phyloP scores from a whole-genome alignment of 2,797 vertebrate species.

The Parotocinclus haroldoi region DNA sequence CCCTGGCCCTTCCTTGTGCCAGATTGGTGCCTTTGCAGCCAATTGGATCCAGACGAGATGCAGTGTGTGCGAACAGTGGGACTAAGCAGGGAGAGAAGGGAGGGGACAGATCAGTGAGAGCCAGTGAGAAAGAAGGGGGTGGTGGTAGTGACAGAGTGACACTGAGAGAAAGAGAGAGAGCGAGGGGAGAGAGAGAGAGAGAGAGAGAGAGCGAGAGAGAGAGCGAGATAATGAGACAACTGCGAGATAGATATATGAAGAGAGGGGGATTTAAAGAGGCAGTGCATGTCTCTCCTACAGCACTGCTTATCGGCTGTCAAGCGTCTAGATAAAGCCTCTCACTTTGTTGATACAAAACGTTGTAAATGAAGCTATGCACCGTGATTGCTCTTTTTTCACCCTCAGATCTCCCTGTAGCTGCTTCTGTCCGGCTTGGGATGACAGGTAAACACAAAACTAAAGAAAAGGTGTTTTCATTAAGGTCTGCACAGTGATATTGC shows the following conservation, averaged over 20 bases:
- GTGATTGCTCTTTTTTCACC: constrained; percentile 23
- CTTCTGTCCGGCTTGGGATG: constrained; percentile 10
- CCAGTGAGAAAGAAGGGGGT: constrained; percentile 40
- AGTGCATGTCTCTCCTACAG: constrained; percentile 52
- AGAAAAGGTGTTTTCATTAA: constrained; percentile 4
- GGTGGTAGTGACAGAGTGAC: constrained; percentile 45
- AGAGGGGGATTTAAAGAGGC: constrained; percentile 69
- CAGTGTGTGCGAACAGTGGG: constrained; percentile 64
- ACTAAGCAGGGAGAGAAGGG: constrained; percentile 41
- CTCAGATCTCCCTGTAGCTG: constrained; percentile 12
- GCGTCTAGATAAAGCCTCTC: constrained; percentile 51
- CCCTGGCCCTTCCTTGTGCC: constrained; percentile 70
- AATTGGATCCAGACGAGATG: constrained; percentile 74
- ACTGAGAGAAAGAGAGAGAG: constrained; percentile 29
- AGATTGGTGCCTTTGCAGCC: constrained; percentile 82
- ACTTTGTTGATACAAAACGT: constrained; percentile 53
- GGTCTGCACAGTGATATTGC: not conserved
- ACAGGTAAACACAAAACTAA: not conserved
- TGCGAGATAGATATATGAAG: constrained; percentile 60
- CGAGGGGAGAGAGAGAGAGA: constrained; percentile 43
- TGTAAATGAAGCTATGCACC: constrained; percentile 47
- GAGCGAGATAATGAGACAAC: constrained; percentile 19
- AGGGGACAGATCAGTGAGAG: constrained; percentile 40
- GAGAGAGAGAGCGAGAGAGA: constrained; percentile 29
- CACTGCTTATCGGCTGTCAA: constrained; percentile 56